Base-by-base conservation (phyloP, 2,113 vertebrate species). In the Mormoops blainvillei region DNA sequence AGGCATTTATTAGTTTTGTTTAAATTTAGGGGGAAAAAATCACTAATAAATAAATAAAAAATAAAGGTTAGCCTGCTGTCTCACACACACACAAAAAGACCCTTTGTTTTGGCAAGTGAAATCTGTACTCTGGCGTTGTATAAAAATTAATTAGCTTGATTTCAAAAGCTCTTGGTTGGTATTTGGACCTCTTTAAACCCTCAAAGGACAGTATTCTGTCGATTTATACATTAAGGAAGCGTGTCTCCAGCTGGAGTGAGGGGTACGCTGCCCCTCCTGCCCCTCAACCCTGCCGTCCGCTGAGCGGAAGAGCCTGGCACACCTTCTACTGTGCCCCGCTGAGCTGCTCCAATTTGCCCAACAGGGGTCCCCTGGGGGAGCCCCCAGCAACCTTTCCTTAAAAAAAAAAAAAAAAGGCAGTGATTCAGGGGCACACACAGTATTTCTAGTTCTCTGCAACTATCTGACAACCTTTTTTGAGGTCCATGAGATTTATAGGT, bases 171-270 rank as follows among this genome's bases (percentile, higher is more conserved):
- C 41, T 86, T 61, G 26, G n/a, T 50, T 82, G 77, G n/a, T 36
- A 88, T 89, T 81, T 78, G 58, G n/a, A 85, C 52, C 92, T 41
- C 70, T 84, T 87, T 68, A 85, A 76, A 76, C 38, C 67, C 48
- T 61, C 8, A 13, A 36, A 65, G 76, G 73, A 43, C 12, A 48
- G 4, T 73, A 20, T 74, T 58, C 36, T 26, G 38, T 91, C n/a
- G n/a, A 4, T 84, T 82, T 95, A 3, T 16, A 7, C 4, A 10
- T 2, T 20, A 52, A 50, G 52, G 38, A 36, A 26, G 24, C 12
- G 4, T 48, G n/a, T 88, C 71, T 48, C 15, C 38, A 24, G 24
- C n/a, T 31, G 2, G 19, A 1, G 31, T 1, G 0, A 22, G 26
- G 58, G 19, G 19, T 13, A 8, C 14, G 15, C n/a, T 36, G 36